Percentiles rank a stretch among this genome's conserved stretches.
These are phyloP conservation scores for Cataglyphis rosenhaueri DNA, from an alignment of 2,888 invertebrate genomes.

Conservation along the genomic window DNA sequence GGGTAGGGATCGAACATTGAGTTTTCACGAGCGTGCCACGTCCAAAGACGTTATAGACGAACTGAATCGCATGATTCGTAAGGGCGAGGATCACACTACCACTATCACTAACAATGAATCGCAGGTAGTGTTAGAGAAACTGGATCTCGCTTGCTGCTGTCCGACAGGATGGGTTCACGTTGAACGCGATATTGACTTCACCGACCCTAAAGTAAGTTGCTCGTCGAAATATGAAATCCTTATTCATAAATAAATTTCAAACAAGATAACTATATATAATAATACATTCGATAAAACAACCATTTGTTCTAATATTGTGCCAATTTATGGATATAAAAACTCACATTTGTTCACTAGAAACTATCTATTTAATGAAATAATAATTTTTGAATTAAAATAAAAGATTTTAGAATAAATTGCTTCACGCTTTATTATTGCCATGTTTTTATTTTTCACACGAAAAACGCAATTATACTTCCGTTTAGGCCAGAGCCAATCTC, in stretches of 20 bases:
- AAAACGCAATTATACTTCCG: constrained; percentile 40
- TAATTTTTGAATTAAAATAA: not conserved
- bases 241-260: constrained; percentile 13
- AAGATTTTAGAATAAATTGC: not conserved
- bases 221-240: not conserved
- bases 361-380: not conserved
- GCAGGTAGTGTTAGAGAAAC: constrained; percentile 82
- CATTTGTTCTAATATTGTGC: not conserved
- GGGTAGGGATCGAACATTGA: constrained; percentile 87
- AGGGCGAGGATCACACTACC: constrained; percentile 86
- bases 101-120: constrained; percentile 71
- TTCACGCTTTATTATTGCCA: not conserved
- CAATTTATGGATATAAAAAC: not conserved
- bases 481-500: constrained; percentile 91
- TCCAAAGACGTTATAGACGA: constrained; percentile 92
- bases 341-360: not conserved
- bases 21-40: constrained; percentile 91
- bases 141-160: constrained; percentile 89
- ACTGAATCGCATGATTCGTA: constrained; percentile 89
- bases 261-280: not conserved
- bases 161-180: constrained; percentile 93
- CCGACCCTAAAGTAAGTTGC: constrained; percentile 90
- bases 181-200: constrained; percentile 91
- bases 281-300: not conserved
- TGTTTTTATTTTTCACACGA: not conserved